Evolutionary conservation across 2,888 invertebrate species (phyloP).

Genomic region (Adineta ricciae): DNA sequence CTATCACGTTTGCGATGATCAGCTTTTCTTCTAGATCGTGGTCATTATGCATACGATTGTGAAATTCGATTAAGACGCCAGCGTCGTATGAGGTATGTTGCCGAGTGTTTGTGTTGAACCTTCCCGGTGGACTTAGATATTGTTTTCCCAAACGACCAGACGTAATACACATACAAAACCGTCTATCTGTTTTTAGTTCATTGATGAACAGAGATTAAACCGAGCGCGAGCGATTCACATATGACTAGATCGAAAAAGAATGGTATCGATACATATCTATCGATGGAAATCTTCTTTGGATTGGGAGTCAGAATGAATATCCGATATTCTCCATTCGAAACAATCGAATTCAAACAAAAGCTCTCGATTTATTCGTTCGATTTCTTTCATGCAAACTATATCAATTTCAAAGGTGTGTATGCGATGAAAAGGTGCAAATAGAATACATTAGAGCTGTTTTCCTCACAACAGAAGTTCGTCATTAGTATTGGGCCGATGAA

Average conservation of each 20-base stretch:
- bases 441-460: neutral
- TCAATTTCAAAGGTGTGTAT: neutral
- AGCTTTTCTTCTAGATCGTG: neutral
- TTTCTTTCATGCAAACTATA: neutral
- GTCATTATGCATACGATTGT: constrained; percentile 20
- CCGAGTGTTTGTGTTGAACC: neutral
- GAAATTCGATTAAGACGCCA: constrained; percentile 20
- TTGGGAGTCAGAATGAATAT: neutral
- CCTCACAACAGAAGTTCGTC: too few relatives aligned
- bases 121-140: neutral
- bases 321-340: neutral
- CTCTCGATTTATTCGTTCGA: neutral
- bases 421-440: neutral
- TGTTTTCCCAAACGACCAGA: neutral
- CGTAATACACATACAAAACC: neutral
- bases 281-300: neutral
- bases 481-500: too few relatives aligned
- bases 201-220: neutral
- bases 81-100: neutral
- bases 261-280: neutral
- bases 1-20: neutral
- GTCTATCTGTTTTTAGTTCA: constrained; percentile 11
- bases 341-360: neutral
- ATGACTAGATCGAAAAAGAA: constrained; percentile 3
- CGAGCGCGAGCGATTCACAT: constrained; percentile 7